These are phyloP conservation scores for Taphrorychus bicolor DNA, from an alignment of 2,888 invertebrate species.

Conservation along the genomic window DNA sequence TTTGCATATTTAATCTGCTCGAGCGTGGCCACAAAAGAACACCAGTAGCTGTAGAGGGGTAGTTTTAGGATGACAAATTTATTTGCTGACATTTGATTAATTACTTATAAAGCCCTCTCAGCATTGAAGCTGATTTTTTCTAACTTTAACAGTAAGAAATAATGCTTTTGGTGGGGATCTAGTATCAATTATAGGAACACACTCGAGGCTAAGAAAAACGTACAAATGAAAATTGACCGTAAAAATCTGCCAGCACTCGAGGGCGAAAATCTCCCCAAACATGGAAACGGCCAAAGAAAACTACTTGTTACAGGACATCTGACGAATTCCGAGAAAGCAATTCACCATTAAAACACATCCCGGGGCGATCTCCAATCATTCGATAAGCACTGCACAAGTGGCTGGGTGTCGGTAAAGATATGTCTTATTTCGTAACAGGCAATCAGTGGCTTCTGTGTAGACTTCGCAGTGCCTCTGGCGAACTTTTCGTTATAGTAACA, in stretches of 20 bases:
- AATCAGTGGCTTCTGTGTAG: constrained; percentile 50
- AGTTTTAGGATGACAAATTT: constrained; percentile 25
- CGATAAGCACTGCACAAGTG: constrained; percentile 53
- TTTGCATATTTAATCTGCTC: constrained; percentile 38
- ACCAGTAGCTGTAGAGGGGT: constrained; percentile 35
- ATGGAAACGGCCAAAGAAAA: constrained; percentile 36
- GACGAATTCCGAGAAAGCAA: constrained; percentile 51
- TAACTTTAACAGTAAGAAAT: no score
- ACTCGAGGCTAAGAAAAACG: constrained; percentile 14
- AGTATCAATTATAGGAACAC: constrained; percentile 7
- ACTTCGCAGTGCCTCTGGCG: constrained; percentile 42
- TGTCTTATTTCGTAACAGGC: constrained; percentile 43
- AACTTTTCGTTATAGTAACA: constrained; percentile 48
- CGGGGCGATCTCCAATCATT: constrained; percentile 54
- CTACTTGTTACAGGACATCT: constrained; percentile 48
- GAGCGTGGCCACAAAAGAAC: constrained; percentile 27
- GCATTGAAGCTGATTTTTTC: no score
- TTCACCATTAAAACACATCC: constrained; percentile 57
- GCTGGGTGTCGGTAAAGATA: constrained; percentile 47
- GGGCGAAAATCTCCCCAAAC: constrained; percentile 40
- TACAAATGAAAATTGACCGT: constrained; percentile 42
- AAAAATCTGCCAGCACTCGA: constrained; percentile 43
- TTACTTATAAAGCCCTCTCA: constrained; percentile 12
- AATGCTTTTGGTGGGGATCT: not conserved
- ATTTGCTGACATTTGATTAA: constrained; percentile 29